Base-by-base conservation (phyloP, 2,797 vertebrate species). In the Adrianichthys oophorus region DNA sequence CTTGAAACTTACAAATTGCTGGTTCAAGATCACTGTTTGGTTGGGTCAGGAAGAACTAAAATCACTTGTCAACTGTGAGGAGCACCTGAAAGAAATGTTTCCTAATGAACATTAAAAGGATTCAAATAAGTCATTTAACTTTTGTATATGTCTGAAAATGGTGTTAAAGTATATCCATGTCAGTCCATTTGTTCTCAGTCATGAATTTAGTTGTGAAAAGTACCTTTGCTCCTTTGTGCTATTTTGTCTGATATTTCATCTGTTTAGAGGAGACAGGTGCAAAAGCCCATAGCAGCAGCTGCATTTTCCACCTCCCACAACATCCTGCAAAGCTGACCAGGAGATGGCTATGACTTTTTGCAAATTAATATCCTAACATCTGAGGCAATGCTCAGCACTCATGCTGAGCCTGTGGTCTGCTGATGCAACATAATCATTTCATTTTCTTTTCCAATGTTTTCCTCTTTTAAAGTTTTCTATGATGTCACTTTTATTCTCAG, bases 351-450 rank as follows among this genome's bases (percentile, higher is more conserved):
- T 48, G 83, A 80, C 49, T 76, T 45, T 26, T 43, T 64, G 62
- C 65, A 78, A 82, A 85, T 68, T 74, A 82, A 65, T 75, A 66
- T 68, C 65, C 68, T 70, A 43, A 59, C 71, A 81, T 41, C 55
- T 10, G 6, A 70, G 57, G 58, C 64, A 50, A 41, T 45, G 21
- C 37, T 41, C 61, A 23, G 23, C 19, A 16, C 26, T 41, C 49
- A 52, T 8, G 46, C 59, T 10, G 49, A 64, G 52, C 26, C 50
- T 56, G 51, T 58, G 59, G 44, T 56, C 66, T 52, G 53, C 61
- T 79, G 65, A 73, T 7, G 44, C 67, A 65, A 68, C 26, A 15
- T 68, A 74, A 56, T 60, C 56, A 78, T 65, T 64, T 62, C 19
- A 63, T 71, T 78, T 65, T 48, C 56, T 49, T 26, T 52, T 37